Evolutionary conservation across 1,140 invertebrate species (phyloP).

Genomic region (Drosophila melanica): DNA sequence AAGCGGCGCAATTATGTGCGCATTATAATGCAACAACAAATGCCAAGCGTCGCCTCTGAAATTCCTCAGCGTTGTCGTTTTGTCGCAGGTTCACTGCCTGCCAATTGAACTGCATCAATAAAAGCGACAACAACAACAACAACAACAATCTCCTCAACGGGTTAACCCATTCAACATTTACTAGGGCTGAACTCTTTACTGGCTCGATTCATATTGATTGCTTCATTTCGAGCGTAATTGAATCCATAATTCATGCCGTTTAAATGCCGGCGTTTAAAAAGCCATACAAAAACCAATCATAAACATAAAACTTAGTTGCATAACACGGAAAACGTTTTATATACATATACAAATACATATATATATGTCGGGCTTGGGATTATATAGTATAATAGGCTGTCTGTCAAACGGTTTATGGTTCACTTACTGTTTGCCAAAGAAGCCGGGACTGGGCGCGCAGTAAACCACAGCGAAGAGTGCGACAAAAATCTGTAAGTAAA

Average conservation of each 20-base stretch:
- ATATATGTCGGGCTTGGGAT: neutral
- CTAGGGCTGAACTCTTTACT: constrained; percentile 38
- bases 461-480: constrained; percentile 73
- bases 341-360: too few species aligned
- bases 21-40: constrained; percentile 67
- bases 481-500: constrained; percentile 59
- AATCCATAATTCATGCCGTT: constrained; percentile 58
- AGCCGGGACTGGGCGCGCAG: constrained; percentile 71
- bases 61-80: constrained; percentile 56
- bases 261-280: constrained; percentile 64
- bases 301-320: constrained; percentile 32
- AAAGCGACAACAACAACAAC: neutral
- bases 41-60: constrained; percentile 61
- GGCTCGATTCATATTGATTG: constrained; percentile 62
- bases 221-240: constrained; percentile 63
- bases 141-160: neutral
- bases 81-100: constrained; percentile 35
- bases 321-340: constrained; percentile 62
- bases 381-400: constrained; percentile 25
- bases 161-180: too few species aligned
- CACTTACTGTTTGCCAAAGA: constrained; percentile 82
- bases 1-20: constrained; percentile 70
- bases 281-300: constrained; percentile 52
- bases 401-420: constrained; percentile 3
- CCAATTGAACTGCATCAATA: constrained; percentile 20